Conservation (phyloP, 1,140 invertebrate genomes). For the Ladona fulva region DNA sequence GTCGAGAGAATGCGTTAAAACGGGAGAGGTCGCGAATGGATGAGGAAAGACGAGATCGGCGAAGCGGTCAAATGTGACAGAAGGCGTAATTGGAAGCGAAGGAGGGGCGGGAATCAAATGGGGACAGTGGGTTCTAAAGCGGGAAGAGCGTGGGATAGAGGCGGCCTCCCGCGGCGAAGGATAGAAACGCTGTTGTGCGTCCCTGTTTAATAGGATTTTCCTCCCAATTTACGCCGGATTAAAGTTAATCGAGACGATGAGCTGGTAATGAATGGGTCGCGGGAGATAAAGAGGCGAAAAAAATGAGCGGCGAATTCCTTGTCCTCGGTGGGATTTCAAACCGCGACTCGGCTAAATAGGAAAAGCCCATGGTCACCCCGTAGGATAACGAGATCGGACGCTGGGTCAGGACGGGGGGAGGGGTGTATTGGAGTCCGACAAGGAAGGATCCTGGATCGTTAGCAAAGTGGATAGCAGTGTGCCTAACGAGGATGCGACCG, state of each 20-base stretch:
- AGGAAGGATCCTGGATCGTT: not conserved
- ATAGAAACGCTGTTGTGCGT: not conserved
- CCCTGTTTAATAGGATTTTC: not conserved
- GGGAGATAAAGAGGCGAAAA: not conserved
- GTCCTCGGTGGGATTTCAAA: not conserved
- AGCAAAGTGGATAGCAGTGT: constrained; percentile 1
- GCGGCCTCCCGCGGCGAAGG: no score
- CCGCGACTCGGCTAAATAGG: constrained; percentile 1
- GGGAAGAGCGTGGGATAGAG: no score
- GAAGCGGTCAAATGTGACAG: no score
- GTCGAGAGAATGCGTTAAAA: no score
- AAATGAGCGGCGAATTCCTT: not conserved
- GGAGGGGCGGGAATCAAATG: no score
- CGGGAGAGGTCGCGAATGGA: no score
- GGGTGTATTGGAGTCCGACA: not conserved
- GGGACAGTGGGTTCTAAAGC: no score
- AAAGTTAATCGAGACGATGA: not conserved
- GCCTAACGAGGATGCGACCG: no score
- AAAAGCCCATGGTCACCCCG: not conserved
- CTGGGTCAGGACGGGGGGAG: no score
- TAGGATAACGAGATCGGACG: constrained; percentile 2
- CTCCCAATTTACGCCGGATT: not conserved
- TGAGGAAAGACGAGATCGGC: no score
- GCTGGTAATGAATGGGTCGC: not conserved
- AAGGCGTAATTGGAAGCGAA: no score